Conservation (phyloP, 2,113 vertebrate species). For the Serinus canaria region DNA sequence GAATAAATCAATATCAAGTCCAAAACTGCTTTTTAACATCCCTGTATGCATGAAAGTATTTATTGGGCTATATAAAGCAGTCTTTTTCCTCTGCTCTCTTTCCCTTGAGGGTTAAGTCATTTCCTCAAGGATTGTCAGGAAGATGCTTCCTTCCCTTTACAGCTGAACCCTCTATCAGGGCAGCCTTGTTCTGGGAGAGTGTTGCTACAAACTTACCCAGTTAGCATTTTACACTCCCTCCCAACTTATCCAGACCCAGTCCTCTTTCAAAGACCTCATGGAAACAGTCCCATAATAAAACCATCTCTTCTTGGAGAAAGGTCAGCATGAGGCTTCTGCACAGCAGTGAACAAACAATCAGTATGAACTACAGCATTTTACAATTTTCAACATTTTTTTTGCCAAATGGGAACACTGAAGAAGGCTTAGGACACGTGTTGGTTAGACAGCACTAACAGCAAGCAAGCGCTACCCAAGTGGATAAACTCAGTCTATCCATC, state of each 20-base stretch:
- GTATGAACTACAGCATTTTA: neutral
- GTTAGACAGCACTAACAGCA: neutral
- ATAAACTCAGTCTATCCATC: neutral
- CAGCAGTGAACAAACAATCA: neutral
- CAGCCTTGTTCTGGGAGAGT: neutral
- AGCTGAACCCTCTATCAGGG: neutral
- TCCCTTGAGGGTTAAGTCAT: neutral
- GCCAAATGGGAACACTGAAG: neutral
- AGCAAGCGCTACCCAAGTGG: neutral
- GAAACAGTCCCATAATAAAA: neutral
- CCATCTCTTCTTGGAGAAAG: neutral
- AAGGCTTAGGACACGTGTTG: neutral
- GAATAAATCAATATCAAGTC: neutral
- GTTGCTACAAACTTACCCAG: neutral
- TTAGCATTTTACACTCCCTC: neutral
- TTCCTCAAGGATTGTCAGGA: slow-evolving; percentile 19
- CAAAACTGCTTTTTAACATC: neutral
- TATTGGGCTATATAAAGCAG: neutral
- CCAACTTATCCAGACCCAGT: neutral
- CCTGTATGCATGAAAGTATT: neutral
- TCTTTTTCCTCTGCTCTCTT: neutral
- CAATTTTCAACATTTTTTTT: neutral
- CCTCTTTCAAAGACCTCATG: neutral
- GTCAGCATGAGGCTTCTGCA: neutral
- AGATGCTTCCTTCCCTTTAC: slow-evolving; percentile 43